Conservation (phyloP, 2,888 invertebrate species). For the Himalopsyche tibetana region DNA sequence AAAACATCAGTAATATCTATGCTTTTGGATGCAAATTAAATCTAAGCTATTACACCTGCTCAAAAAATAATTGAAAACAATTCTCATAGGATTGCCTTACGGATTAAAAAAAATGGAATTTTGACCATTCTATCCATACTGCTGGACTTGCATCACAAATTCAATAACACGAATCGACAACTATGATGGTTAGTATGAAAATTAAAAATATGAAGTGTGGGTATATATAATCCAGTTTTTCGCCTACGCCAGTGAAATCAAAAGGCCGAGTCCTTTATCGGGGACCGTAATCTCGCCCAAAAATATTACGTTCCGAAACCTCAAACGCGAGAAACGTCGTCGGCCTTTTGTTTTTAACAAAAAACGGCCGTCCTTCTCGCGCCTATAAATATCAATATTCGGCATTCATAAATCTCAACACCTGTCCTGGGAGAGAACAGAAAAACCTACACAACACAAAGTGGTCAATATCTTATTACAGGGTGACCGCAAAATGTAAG, state of each 20-base stretch:
- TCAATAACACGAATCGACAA: no score
- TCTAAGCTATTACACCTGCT: no score
- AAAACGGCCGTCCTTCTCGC: constrained; percentile 62
- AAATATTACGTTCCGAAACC: constrained; percentile 79
- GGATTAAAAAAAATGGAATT: no score
- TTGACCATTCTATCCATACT: no score
- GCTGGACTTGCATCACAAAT: no score
- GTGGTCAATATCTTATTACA: constrained; percentile 57
- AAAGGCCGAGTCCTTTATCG: constrained; percentile 72
- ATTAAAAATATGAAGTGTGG: no score
- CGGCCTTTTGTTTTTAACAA: constrained; percentile 64
- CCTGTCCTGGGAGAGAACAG: constrained; percentile 56
- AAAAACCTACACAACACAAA: constrained; percentile 50
- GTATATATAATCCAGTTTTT: neutral
- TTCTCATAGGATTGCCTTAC: no score
- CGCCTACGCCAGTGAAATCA: constrained; percentile 71
- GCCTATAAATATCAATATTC: constrained; percentile 65
- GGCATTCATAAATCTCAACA: constrained; percentile 65
- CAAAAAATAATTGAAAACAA: no score
- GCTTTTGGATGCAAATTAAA: no score
- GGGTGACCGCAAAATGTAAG: neutral
- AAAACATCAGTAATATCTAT: no score
- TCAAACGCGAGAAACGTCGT: constrained; percentile 66
- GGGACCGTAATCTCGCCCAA: constrained; percentile 76
- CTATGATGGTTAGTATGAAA: no score